phyloP scores from a whole-genome alignment of 2,888 invertebrate species.

The Chouioia cunea region DNA sequence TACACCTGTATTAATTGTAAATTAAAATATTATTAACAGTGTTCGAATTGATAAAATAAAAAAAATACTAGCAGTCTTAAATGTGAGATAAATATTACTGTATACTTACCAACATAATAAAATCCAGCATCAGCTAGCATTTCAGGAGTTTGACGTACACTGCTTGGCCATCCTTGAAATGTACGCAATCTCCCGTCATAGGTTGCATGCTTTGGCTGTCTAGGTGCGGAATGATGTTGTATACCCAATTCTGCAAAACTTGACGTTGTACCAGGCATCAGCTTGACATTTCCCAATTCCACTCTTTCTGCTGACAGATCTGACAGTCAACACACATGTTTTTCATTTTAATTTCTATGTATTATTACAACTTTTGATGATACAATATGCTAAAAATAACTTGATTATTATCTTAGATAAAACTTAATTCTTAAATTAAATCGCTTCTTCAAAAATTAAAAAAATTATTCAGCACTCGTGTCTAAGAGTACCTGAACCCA shows the following conservation, averaged over 20 bases:
- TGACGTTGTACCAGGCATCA: constrained; percentile 57
- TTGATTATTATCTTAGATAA: neutral
- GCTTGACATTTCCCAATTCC: constrained; percentile 66
- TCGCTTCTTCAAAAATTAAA: neutral
- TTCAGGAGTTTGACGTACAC: constrained; percentile 81
- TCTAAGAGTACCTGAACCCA: constrained; percentile 56
- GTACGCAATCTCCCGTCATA: constrained; percentile 78
- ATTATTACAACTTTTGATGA: too few relatives aligned
- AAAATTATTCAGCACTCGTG: constrained; percentile 1
- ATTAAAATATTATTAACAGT: constrained; percentile 23
- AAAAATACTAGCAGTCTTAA: constrained; percentile 8
- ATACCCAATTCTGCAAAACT: constrained; percentile 74
- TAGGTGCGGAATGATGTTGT: constrained; percentile 73
- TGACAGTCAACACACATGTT: constrained; percentile 29
- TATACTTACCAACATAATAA: constrained; percentile 77
- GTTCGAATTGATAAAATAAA: too few relatives aligned
- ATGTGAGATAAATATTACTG: constrained; percentile 16
- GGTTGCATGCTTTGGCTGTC: constrained; percentile 78
- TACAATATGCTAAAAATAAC: neutral
- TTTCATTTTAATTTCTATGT: neutral
- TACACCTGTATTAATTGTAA: constrained; percentile 67
- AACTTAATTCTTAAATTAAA: constrained; percentile 1
- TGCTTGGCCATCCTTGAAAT: constrained; percentile 82
- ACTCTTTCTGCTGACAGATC: constrained; percentile 54
- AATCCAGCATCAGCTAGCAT: constrained; percentile 89